Percentiles rank a stretch among this genome's conserved stretches.
Conservation (phyloP, 1,140 invertebrate species). For the Elysia chlorotica region DNA sequence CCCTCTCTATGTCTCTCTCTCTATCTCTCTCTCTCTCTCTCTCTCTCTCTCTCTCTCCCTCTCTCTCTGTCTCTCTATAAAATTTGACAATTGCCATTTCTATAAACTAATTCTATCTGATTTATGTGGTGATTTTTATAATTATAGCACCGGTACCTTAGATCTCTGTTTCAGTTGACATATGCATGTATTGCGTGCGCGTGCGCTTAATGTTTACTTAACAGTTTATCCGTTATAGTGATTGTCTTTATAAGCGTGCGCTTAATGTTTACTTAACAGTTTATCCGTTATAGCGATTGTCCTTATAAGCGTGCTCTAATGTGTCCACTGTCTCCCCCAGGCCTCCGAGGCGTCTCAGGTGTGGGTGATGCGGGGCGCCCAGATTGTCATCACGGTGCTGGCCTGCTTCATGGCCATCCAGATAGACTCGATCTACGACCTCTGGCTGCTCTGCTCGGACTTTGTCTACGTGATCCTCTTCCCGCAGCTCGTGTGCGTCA, state of each 20-base stretch:
- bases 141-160: no score
- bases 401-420: slow-evolving; percentile 93
- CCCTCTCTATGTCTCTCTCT: slow-evolving; percentile 4
- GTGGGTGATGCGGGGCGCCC: slow-evolving; percentile 92
- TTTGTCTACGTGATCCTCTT: slow-evolving; percentile 96
- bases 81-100: no score
- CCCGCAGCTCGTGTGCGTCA: slow-evolving; percentile 95
- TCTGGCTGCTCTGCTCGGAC: slow-evolving; percentile 96
- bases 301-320: no score
- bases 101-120: no score
- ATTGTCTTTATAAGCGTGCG: no score
- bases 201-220: no score
- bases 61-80: background rate
- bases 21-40: slow-evolving; percentile 9
- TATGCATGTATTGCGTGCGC: no score
- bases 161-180: no score
- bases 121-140: no score
- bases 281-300: no score
- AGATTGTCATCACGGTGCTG: slow-evolving; percentile 85
- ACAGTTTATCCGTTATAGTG: no score
- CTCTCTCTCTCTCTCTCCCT: slow-evolving; percentile 7
- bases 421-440: slow-evolving; percentile 92
- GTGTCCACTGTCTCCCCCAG: slow-evolving; percentile 31
- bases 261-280: no score
- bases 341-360: slow-evolving; percentile 77